phyloP scores from a whole-genome alignment of 2,797 vertebrate species.

The Diplodus sargus region DNA sequence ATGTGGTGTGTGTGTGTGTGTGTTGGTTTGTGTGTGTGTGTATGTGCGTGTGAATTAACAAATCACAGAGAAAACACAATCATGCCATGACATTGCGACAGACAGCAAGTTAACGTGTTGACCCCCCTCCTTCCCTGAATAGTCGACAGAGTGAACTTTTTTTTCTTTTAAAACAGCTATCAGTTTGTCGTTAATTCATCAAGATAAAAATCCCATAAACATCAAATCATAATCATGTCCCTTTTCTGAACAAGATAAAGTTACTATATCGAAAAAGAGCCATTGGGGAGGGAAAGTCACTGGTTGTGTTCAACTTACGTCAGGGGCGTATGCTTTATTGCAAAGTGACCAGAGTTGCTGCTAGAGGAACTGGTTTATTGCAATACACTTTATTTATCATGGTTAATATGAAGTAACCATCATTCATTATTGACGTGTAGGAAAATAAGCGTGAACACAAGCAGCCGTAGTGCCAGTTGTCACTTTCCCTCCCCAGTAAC shows the following conservation, averaged over 20 bases:
- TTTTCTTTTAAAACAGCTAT: conserved; percentile 45
- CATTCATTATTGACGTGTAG: background rate
- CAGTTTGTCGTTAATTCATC: conserved; percentile 62
- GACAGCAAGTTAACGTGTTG: conserved; percentile 76
- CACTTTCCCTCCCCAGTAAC: conserved; percentile 45
- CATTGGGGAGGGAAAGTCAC: conserved; percentile 48
- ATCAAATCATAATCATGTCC: conserved; percentile 68
- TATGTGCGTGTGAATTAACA: conserved; percentile 54
- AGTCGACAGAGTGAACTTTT: conserved; percentile 56
- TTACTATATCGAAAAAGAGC: conserved; percentile 60
- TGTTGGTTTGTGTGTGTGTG: conserved; percentile 48
- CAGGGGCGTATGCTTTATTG: conserved; percentile 31
- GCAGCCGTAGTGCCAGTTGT: conserved; percentile 43
- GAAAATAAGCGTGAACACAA: conserved; percentile 46
- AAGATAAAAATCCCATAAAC: conserved; percentile 67
- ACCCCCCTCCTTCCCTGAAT: conserved; percentile 78
- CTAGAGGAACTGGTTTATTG: conserved; percentile 42
- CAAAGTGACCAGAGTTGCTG: conserved; percentile 29
- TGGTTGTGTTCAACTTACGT: conserved; percentile 44
- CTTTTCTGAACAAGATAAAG: conserved; percentile 72
- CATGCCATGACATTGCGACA: conserved; percentile 83
- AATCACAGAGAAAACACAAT: conserved; percentile 83
- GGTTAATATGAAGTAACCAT: conserved; percentile 20
- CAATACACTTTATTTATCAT: conserved; percentile 9
- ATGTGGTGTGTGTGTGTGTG: conserved; percentile 36